Evolutionary conservation across 2,888 invertebrate genomes (phyloP), one percentile per base, ranked within the genome.

Genomic region (Scaptomyza flava): DNA sequence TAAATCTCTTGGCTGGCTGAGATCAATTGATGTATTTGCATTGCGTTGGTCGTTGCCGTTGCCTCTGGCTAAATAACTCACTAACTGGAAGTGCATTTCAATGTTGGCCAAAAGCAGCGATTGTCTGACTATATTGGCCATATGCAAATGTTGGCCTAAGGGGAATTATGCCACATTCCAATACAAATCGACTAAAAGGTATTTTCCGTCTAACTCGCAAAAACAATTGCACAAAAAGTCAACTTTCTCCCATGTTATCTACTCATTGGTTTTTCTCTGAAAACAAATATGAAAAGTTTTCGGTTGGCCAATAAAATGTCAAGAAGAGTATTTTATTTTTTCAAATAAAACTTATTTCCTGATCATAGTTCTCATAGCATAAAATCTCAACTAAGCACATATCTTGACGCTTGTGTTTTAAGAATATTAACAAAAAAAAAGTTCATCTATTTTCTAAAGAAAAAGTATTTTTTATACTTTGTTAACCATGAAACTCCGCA

Each of bases 21-120:
- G 61, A 61, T 80, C 72, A 70, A 79, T 73, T 75, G 72, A 74
- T 74, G 68, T 79, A 71, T 81, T 79, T 76, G 79, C 75, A 60
- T 70, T 72, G 69, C 65, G 69, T 69, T 67, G 78, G 67, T 43
- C 38, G 66, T 38, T 45, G 70, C 47, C 53, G 46, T 31, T 43
- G 57, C 50, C 63, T 50, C 53, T 48, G 48, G 58, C 69, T 38
- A 33, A 59, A 20, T 43, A 57, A 43, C 58, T 43, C 30, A 43
- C 42, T 41, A 33, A 42, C 50, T 58, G 60, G 45, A 71, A 76
- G 76, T 76, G 76, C 78, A 76, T 69, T 76, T 77, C 52, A 63
- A 59, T 78, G 76, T 76, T 70, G 65, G 72, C 67, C 61, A 71
- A 71, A 60, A 23, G n/a, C 47, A 43, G n/a, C 20, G 14, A 30